Conservation (phyloP, 2,888 invertebrate species). For the Netelia fuscicornis region DNA sequence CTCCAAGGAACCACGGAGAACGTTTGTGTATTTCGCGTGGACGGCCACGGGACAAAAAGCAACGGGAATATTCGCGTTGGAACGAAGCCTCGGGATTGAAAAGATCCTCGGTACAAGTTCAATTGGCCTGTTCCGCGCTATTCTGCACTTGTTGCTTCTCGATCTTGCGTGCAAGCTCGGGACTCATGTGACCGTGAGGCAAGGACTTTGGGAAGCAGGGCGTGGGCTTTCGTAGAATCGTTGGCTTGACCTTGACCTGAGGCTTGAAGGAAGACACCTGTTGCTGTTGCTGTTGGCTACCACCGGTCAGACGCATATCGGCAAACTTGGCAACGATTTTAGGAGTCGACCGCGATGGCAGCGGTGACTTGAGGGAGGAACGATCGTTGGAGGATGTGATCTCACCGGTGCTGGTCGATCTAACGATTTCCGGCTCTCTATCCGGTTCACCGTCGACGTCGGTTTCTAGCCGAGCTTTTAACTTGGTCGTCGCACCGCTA, state of each 20-base stretch:
- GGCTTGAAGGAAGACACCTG: slow-evolving; percentile 87
- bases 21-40: background rate
- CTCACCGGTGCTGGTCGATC: slow-evolving; percentile 81
- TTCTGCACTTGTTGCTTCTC: slow-evolving; percentile 83
- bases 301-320: slow-evolving; percentile 88
- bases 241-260: slow-evolving; percentile 92
- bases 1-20: too few species aligned
- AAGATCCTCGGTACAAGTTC: slow-evolving; percentile 55
- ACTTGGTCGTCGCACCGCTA: slow-evolving; percentile 64
- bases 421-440: slow-evolving; percentile 75
- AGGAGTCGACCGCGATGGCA: slow-evolving; percentile 87
- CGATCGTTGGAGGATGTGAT: slow-evolving; percentile 74
- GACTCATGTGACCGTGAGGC: slow-evolving; percentile 84
- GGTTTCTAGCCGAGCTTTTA: slow-evolving; percentile 71
- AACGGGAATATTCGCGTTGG: background rate
- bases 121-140: slow-evolving; percentile 80
- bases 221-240: slow-evolving; percentile 90
- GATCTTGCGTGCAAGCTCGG: slow-evolving; percentile 82
- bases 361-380: slow-evolving; percentile 84
- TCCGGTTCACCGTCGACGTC: slow-evolving; percentile 69
- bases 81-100: background rate
- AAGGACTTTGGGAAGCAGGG: slow-evolving; percentile 85
- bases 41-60: background rate
- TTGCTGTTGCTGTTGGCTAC: slow-evolving; percentile 82
- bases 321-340: slow-evolving; percentile 89